phyloP scores from a whole-genome alignment of 1,140 invertebrate genomes.

The Zophobas morio region DNA sequence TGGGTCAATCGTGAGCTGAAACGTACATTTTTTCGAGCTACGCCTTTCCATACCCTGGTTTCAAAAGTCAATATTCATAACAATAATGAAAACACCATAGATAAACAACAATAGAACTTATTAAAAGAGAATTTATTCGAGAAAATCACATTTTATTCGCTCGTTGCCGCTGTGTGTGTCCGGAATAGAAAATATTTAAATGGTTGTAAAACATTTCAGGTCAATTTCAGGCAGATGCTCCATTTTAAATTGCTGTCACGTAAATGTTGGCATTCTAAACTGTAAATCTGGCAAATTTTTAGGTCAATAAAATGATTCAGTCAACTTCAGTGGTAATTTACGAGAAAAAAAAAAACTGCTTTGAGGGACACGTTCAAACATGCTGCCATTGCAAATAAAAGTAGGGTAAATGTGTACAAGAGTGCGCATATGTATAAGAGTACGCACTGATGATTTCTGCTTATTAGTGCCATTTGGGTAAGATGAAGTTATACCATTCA shows the following conservation, averaged over 20 bases:
- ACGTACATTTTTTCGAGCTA: neutral
- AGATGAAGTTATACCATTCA: too few species aligned
- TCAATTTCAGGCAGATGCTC: constrained; percentile 33
- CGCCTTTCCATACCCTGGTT: neutral
- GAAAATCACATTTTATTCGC: constrained; percentile 6
- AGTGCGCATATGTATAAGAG: too few species aligned
- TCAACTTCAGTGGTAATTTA: neutral
- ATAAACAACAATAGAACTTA: neutral
- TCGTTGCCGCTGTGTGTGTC: neutral
- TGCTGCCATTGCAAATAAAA: neutral
- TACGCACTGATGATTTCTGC: too few species aligned
- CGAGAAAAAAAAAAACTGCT: neutral
- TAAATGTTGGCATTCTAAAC: constrained; percentile 16
- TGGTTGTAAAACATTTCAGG: constrained; percentile 26
- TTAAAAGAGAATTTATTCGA: constrained; percentile 13
- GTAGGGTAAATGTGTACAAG: neutral
- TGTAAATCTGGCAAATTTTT: constrained; percentile 30
- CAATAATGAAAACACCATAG: neutral
- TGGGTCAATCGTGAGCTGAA: neutral
- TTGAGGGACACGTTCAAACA: neutral
- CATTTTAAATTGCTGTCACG: constrained; percentile 19
- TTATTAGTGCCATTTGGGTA: too few species aligned
- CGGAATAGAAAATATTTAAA: constrained; percentile 26
- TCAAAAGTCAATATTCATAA: too few species aligned
- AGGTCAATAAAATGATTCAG: constrained; percentile 7